Base-by-base conservation (phyloP, 2,797 vertebrate species). In the Apogon talboti region DNA sequence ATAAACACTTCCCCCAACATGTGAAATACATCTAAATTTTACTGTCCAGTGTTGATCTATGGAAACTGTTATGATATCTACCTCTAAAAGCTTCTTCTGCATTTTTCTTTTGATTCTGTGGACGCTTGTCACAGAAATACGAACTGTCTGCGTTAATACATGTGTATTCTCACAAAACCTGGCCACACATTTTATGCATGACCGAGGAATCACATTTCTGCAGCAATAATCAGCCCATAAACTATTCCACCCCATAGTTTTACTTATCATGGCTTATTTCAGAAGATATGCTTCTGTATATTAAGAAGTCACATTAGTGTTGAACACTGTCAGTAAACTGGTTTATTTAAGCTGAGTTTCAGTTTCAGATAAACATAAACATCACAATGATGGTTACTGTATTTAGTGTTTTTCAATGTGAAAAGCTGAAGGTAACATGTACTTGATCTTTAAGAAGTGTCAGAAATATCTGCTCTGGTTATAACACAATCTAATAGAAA, bases 31-130 rank as follows among this genome's bases (percentile, higher is more conserved):
- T 72, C 16, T 65, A 1, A 30, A 12, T 35, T n/a, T 21, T 14
- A 46, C 14, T 64, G 48, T 24, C 2, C n/a, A 13, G 18, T n/a
- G 24, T 59, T 60, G 15, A 69, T 44, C n/a, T n/a, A n/a, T n/a
- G n/a, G n/a, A n/a, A n/a, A n/a, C 49, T 55, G 54, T 47, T 38
- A 37, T 28, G 14, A 21, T 50, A 51, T 18, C 18, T 38, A 42
- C 7, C 11, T 43, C n/a, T 10, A 14, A 24, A 54, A 18, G n/a
- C 33, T 41, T 54, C 16, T 37, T n/a, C n/a, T n/a, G n/a, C n/a
- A n/a, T n/a, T n/a, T n/a, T n/a, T n/a, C n/a, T n/a, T n/a, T n/a
- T n/a, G n/a, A 4, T 45, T 6, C 35, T 48, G 24, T 1, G 0
- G 11, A 9, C 28, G 21, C 4, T 45, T 24, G 14, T 62, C 14